A percentile compares a stretch with the other conserved stretches of the same genome.
phyloP scores from a whole-genome alignment of 2,113 vertebrate genomes.

The Mus musculus region DNA sequence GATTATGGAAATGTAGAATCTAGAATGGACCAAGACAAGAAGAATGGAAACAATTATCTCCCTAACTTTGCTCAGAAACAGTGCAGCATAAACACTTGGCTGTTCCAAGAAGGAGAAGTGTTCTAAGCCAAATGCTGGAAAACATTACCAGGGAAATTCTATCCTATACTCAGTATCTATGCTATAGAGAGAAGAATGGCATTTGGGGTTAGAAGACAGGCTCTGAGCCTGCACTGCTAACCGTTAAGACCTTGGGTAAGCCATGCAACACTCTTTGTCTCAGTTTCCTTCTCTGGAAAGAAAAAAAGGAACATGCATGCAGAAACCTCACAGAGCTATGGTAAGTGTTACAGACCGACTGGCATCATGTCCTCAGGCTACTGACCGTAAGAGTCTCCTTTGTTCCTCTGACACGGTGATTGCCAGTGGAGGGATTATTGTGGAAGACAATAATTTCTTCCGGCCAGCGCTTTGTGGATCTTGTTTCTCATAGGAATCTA shows the following conservation, averaged over 20 bases:
- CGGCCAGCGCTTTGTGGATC: constrained; percentile 87
- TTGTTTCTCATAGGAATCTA: constrained; percentile 94
- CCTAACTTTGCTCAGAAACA: constrained; percentile 66
- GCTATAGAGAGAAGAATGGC: constrained; percentile 20
- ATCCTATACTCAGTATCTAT: constrained; percentile 59
- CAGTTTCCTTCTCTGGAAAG: constrained; percentile 7
- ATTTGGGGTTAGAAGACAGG: constrained; percentile 12
- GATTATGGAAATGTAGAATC: constrained; percentile 61
- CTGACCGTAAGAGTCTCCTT: constrained; percentile 92
- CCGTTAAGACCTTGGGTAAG: background rate
- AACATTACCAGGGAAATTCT: constrained; percentile 65
- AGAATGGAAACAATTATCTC: constrained; percentile 79
- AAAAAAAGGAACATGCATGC: background rate
- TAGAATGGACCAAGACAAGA: constrained; percentile 59
- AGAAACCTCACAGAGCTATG: background rate
- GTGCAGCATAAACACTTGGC: constrained; percentile 66
- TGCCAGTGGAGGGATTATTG: constrained; percentile 92
- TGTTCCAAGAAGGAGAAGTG: constrained; percentile 71
- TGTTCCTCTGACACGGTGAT: constrained; percentile 93
- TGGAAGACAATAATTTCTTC: constrained; percentile 92
- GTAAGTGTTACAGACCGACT: background rate
- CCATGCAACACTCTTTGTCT: background rate
- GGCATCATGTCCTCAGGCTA: background rate
- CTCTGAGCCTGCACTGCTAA: background rate
- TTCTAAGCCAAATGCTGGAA: constrained; percentile 76